Conservation (phyloP, 2,888 invertebrate genomes). For the Cephonodes hylas region DNA sequence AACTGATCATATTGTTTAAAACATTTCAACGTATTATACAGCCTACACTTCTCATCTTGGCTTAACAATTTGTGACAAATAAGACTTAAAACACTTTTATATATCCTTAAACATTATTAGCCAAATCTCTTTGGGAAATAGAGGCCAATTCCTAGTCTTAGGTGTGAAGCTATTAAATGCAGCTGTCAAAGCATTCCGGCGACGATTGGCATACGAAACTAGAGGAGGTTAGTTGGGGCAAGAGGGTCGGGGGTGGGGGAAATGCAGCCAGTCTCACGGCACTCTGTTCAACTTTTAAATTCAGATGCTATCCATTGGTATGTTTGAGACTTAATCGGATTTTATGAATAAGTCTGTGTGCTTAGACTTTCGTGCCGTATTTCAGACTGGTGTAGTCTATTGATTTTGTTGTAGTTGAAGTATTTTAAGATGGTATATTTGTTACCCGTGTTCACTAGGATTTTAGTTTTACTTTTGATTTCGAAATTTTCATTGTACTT, state of each 20-base stretch:
- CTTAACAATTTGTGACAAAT: too few species aligned
- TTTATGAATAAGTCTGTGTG: background rate
- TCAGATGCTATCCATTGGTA: background rate
- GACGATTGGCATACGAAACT: background rate
- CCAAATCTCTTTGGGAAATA: background rate
- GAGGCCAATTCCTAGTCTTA: background rate
- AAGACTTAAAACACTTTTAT: too few species aligned
- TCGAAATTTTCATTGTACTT: too few species aligned
- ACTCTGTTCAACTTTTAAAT: background rate
- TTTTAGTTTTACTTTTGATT: too few species aligned
- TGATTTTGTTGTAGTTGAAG: too few species aligned
- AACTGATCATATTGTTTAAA: too few species aligned
- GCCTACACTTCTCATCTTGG: too few species aligned
- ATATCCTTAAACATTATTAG: background rate
- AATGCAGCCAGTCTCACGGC: background rate
- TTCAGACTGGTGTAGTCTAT: too few species aligned
- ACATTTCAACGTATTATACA: too few species aligned
- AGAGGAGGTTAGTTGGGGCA: background rate
- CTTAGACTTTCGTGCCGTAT: too few species aligned
- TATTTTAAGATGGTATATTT: too few species aligned
- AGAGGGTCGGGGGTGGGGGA: background rate
- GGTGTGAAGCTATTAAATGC: background rate
- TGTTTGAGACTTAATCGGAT: background rate
- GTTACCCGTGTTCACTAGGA: too few species aligned
- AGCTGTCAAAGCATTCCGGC: background rate